phyloP scores from a whole-genome alignment of 2,888 invertebrate species.

The Plagodis pulveraria region DNA sequence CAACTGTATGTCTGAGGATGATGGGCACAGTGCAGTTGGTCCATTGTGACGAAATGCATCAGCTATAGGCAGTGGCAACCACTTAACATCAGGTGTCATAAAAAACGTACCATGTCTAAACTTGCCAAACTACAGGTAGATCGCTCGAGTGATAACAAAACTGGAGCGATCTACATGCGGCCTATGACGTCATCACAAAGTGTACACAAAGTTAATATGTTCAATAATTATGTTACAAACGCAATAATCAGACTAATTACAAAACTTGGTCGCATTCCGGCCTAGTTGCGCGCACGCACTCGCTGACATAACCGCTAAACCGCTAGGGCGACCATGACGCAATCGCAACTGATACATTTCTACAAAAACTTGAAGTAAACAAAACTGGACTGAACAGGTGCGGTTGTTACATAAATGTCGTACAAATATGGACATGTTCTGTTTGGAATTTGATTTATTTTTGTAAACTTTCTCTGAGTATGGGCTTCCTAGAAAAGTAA shows the following conservation, averaged over 20 bases:
- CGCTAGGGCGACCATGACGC: conserved; percentile 48
- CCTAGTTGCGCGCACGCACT: conserved; percentile 46
- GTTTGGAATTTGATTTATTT: conserved; percentile 23
- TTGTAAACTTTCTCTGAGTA: not conserved
- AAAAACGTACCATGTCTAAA: not conserved
- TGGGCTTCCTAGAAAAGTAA: no score
- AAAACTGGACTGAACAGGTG: conserved; percentile 9
- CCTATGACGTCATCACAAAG: conserved; percentile 20
- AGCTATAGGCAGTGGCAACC: no score
- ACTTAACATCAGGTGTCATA: no score
- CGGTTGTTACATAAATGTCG: conserved; percentile 22
- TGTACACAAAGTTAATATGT: conserved; percentile 26
- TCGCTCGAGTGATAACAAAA: conserved; percentile 1
- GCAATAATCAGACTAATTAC: conserved; percentile 56
- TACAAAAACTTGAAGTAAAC: conserved; percentile 14
- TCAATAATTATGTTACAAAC: conserved; percentile 43
- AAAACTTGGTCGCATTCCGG: conserved; percentile 58
- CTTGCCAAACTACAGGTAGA: not conserved
- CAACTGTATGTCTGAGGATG: no score
- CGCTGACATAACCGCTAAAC: conserved; percentile 47
- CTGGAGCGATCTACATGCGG: conserved; percentile 8
- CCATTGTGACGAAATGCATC: no score
- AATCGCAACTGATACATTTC: conserved; percentile 36
- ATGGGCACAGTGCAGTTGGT: no score
- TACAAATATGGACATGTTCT: conserved; percentile 30